These are phyloP conservation scores for Pecten maximus DNA, from an alignment of 2,888 invertebrate genomes.

Conservation along the genomic window DNA sequence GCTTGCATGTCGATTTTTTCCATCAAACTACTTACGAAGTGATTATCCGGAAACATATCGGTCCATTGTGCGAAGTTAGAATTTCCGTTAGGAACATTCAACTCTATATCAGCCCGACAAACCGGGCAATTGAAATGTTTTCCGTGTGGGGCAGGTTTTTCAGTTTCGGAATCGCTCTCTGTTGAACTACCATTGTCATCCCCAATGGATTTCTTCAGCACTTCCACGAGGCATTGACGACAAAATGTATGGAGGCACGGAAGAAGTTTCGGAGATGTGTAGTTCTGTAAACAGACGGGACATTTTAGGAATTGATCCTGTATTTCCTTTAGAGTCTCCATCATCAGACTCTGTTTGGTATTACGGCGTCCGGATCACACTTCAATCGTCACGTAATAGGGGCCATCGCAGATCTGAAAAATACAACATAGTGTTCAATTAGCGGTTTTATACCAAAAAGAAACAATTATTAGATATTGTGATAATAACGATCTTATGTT, in stretches of 20 bases:
- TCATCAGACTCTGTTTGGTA: conserved; percentile 37
- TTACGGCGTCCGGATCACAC: neutral
- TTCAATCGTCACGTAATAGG: neutral
- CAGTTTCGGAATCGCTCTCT: conserved; percentile 31
- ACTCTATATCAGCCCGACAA: conserved; percentile 60
- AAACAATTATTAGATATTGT: too few species aligned
- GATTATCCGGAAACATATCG: conserved; percentile 65
- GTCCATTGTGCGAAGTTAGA: conserved; percentile 57
- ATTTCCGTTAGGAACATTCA: conserved; percentile 59
- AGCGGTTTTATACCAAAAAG: too few species aligned
- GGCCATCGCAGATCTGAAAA: too few species aligned
- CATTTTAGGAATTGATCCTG: conserved; percentile 66
- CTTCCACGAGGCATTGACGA: conserved; percentile 56
- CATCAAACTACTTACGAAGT: conserved; percentile 65
- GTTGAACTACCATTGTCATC: conserved; percentile 42
- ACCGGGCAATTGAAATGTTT: conserved; percentile 62
- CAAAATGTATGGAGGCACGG: conserved; percentile 68
- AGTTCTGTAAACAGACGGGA: conserved; percentile 64
- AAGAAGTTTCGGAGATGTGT: conserved; percentile 62
- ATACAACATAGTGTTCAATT: too few species aligned
- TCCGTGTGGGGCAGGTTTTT: conserved; percentile 33
- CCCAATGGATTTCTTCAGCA: conserved; percentile 41
- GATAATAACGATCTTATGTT: too few species aligned
- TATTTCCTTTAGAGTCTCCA: conserved; percentile 66
- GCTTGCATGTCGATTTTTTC: conserved; percentile 67